Base-by-base conservation (phyloP, 2,113 vertebrate species). In the Drymodes brunneopygia region DNA sequence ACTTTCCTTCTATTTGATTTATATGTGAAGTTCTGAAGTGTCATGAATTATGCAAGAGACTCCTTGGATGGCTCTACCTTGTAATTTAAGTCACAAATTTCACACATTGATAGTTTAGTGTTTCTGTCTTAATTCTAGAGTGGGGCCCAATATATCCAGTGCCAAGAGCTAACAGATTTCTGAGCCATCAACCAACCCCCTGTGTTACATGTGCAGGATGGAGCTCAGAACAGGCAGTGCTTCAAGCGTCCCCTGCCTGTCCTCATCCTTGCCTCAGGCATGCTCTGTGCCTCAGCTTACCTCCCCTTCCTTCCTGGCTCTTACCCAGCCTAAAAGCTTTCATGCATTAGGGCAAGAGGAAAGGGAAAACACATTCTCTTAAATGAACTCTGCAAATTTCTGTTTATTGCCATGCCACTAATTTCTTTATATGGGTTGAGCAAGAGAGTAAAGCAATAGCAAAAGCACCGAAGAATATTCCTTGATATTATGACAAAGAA, bases 81-180 rank as follows among this genome's bases (percentile, higher is more conserved):
- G 80, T 86, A 62, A 93, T 83, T 93, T 88, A 57, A 94, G 71
- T 86, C 47, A 66, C 64, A 77, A 7, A 83, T 90, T 90, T 93
- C 88, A 73, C 72, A 90, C 67, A 6, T 25, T 77, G 85, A 47
- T 93, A 83, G 82, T 77, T 88, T 42, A 88, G 72, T 74, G 60
- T 60, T 90, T 92, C 75, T 90, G 50, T 80, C 88, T 93, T 86
- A 83, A 88, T 96, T 94, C 67, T 92, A 36, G 64, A 73, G 40
- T 33, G 47, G 75, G 67, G 44, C 33, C 51, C 44, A 20, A 38
- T 70, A 36, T 78, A 70, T 28, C 65, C 75, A 42, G 56, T 73
- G 56, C 51, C 56, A 72, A 18, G 38, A 75, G 62, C 64, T 78
- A 56, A 60, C 62, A 44, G 67, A 40, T 92, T 72, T 81, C 53